Percentiles rank a stretch among this genome's conserved stretches.
Evolutionary conservation across 2,113 vertebrate genomes (phyloP).

Genomic region (Calidris pugnax): DNA sequence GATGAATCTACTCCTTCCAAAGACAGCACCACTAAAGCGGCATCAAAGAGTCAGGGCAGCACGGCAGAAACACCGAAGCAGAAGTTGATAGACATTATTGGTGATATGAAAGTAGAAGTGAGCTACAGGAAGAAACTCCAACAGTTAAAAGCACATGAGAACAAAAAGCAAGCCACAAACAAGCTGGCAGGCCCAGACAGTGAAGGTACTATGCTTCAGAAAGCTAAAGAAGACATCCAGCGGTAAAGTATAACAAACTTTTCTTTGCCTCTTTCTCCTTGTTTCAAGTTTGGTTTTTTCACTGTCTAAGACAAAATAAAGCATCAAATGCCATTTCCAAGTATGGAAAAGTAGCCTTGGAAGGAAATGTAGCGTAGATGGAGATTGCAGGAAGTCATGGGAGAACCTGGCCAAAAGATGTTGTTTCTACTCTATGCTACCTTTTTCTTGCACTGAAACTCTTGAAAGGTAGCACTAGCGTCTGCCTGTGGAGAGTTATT

Average conservation of each 20-base stretch:
- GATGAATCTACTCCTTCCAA: not conserved
- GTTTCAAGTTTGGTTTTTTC: not conserved
- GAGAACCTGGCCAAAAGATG: not conserved
- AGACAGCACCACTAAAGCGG: not conserved
- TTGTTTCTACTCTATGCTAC: not conserved
- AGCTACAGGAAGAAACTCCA: conserved; percentile 76
- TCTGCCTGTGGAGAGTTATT: not conserved
- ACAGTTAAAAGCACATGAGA: conserved; percentile 40
- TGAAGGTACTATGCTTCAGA: conserved; percentile 63
- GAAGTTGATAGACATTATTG: conserved; percentile 80
- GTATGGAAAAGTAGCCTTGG: not conserved
- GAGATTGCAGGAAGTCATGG: not conserved
- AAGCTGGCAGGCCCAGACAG: conserved; percentile 23
- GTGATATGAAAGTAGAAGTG: conserved; percentile 87
- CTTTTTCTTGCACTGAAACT: not conserved
- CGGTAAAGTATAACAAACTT: conserved; percentile 70
- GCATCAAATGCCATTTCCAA: not conserved
- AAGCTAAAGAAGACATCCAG: conserved; percentile 53
- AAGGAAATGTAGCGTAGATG: not conserved
- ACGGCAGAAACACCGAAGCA: conserved; percentile 67
- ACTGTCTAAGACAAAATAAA: not conserved
- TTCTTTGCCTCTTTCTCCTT: not conserved
- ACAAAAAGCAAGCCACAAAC: not conserved
- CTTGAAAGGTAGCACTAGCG: not conserved
- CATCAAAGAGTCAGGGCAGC: not conserved